phyloP scores from a whole-genome alignment of 2,113 vertebrate genomes.

The Kobus ellipsiprymnus region DNA sequence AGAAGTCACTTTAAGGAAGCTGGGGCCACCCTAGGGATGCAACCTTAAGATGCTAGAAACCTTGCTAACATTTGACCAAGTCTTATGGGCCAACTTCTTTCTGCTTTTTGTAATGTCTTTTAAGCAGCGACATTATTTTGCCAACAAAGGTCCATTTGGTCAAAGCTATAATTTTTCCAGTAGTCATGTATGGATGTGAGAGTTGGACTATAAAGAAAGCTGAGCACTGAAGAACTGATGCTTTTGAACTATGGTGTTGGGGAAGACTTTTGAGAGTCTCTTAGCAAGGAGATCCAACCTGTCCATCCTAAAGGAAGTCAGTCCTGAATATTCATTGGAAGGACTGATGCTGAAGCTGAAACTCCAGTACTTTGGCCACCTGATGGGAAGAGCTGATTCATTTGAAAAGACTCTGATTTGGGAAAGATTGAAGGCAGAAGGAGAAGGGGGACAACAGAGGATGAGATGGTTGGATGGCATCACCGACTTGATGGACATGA shows the following conservation, averaged over 20 bases:
- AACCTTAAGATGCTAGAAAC: neutral
- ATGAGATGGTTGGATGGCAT: neutral
- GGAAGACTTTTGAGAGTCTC: neutral
- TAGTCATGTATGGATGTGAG: neutral
- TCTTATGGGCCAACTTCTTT: neutral
- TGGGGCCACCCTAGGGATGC: too few relatives aligned
- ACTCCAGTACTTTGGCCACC: neutral
- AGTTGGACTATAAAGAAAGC: neutral
- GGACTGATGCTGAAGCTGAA: neutral
- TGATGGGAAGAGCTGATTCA: neutral
- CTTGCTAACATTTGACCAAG: neutral
- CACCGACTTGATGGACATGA: too few relatives aligned
- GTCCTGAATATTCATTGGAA: neutral
- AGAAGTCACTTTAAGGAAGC: neutral
- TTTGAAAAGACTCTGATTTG: neutral
- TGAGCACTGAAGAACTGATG: neutral
- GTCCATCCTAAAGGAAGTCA: neutral
- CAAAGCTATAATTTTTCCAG: neutral
- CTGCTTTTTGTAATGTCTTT: neutral
- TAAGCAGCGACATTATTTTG: neutral
- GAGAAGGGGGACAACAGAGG: neutral
- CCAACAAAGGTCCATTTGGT: neutral
- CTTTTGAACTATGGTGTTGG: neutral
- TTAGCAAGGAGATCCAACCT: neutral
- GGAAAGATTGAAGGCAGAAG: neutral